These are phyloP conservation scores for Callocephalon fimbriatum DNA, from an alignment of 2,113 vertebrate genomes.

Conservation along the genomic window DNA sequence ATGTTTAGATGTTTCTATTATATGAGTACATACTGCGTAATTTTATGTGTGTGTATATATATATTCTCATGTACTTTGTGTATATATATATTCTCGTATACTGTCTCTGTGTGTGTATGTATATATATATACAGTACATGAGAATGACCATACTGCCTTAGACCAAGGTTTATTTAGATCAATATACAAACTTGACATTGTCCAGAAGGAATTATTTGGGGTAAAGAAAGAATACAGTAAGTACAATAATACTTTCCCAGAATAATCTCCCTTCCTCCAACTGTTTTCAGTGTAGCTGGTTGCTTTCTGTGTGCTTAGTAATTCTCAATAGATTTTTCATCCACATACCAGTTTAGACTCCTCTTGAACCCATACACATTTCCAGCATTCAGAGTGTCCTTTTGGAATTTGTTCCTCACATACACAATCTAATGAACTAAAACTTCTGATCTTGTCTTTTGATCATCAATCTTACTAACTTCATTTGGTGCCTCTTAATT, in stretches of 20 bases:
- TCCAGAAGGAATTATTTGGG: too few species aligned
- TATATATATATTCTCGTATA: not conserved
- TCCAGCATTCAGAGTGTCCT: not conserved
- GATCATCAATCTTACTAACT: not conserved
- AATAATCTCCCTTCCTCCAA: not conserved
- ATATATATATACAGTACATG: fast-evolving
- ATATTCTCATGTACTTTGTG: not conserved
- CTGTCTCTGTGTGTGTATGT: not conserved
- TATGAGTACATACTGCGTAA: not conserved
- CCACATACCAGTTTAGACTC: not conserved
- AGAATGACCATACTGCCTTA: too few species aligned
- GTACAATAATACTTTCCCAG: not conserved
- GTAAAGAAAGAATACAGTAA: not conserved
- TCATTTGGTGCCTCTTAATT: not conserved
- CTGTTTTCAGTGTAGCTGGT: not conserved
- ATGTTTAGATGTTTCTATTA: not conserved
- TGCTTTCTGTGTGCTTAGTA: not conserved
- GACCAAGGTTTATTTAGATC: too few species aligned
- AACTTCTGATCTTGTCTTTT: not conserved
- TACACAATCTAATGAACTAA: not conserved
- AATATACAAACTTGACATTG: too few species aligned
- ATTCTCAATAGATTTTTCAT: not conserved
- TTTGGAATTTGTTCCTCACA: not conserved
- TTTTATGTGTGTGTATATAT: not conserved
- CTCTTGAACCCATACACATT: not conserved